Evolutionary conservation across 2,888 invertebrate species (phyloP).

Genomic region (Punctoribates punctum): DNA sequence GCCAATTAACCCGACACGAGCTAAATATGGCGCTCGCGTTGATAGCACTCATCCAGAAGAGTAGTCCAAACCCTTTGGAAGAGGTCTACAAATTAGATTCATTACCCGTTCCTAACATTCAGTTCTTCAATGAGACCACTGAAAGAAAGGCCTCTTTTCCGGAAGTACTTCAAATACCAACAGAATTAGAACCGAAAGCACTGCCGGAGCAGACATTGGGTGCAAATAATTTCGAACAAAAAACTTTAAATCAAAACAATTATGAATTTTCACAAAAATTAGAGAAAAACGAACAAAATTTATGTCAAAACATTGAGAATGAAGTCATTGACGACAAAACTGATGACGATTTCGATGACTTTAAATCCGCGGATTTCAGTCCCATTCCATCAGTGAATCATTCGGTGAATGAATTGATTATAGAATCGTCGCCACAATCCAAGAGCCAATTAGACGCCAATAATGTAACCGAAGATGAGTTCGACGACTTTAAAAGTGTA

Average conservation of each 20-base stretch:
- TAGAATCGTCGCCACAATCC: background rate
- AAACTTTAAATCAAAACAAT: too few relatives aligned
- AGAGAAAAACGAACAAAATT: slow-evolving; percentile 6
- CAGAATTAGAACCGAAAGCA: too few relatives aligned
- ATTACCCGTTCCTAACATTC: slow-evolving; percentile 29
- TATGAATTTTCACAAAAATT: too few relatives aligned
- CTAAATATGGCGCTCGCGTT: slow-evolving; percentile 57
- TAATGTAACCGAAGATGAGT: background rate
- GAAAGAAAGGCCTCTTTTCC: too few relatives aligned
- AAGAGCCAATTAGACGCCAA: background rate
- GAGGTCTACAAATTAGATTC: slow-evolving; percentile 22
- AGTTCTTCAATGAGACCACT: slow-evolving; percentile 3
- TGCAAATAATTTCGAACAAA: too few relatives aligned
- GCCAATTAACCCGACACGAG: slow-evolving; percentile 55
- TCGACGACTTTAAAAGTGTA: background rate
- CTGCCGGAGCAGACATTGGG: too few relatives aligned
- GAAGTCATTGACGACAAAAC: background rate
- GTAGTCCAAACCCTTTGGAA: slow-evolving; percentile 22
- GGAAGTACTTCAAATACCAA: too few relatives aligned
- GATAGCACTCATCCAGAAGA: slow-evolving; percentile 56
- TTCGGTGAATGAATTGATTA: background rate
- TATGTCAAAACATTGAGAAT: background rate
- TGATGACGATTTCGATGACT: slow-evolving; percentile 42
- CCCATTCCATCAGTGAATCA: background rate
- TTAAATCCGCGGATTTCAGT: slow-evolving; percentile 33